Conservation (phyloP, 2,797 vertebrate genomes). For the Avahi laniger region DNA sequence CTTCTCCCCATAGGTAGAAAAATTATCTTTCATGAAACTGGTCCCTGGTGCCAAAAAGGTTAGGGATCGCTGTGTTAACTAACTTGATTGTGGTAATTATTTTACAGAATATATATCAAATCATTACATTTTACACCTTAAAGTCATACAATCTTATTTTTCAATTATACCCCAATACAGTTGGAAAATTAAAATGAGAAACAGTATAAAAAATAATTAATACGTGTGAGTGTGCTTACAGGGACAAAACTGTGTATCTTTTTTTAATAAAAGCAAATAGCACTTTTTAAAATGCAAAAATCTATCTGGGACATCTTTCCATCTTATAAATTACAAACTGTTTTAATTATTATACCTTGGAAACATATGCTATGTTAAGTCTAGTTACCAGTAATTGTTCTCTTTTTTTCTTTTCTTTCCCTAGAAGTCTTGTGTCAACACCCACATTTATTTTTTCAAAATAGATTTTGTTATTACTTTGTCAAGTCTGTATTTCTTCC, state of each 20-base stretch:
- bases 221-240: not conserved
- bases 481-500: not conserved
- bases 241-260: not conserved
- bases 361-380: not conserved
- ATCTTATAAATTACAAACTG: not conserved
- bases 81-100: not conserved
- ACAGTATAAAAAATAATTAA: not conserved
- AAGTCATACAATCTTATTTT: not conserved
- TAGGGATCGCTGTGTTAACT: not conserved
- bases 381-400: not conserved
- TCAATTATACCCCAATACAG: not conserved
- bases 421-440: not conserved
- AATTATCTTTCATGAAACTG: too few relatives aligned
- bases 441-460: not conserved
- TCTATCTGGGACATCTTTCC: not conserved
- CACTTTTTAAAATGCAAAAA: not conserved
- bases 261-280: not conserved
- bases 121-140: not conserved
- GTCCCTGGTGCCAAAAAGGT: too few relatives aligned
- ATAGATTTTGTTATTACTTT: not conserved
- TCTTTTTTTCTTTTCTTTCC: not conserved
- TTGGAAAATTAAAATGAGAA: not conserved
- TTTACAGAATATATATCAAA: not conserved
- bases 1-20: too few relatives aligned
- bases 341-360: not conserved